These are phyloP conservation scores for Spodoptera frugiperda DNA, from an alignment of 1,140 invertebrate species.

Conservation along the genomic window DNA sequence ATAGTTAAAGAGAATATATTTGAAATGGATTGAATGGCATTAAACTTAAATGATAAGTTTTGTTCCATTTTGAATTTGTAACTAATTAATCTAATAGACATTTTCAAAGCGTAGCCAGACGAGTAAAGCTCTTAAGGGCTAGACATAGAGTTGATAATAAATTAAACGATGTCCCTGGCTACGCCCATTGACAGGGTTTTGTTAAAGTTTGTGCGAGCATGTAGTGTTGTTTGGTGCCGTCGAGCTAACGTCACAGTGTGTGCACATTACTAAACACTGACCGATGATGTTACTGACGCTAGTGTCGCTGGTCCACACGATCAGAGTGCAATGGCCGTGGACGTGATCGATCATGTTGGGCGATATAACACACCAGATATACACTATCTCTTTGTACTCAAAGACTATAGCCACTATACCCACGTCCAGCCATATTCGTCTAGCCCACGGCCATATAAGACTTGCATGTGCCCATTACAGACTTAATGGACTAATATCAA, in stretches of 20 bases:
- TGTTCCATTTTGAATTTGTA: constrained; percentile 33
- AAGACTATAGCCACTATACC: no score
- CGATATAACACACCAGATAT: neutral
- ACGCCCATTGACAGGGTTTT: constrained; percentile 14
- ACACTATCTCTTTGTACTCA: neutral
- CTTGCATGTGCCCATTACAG: constrained; percentile 42
- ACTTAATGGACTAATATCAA: constrained; percentile 58
- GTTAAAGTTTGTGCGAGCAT: constrained; percentile 32
- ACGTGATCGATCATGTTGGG: constrained; percentile 8
- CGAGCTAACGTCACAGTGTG: constrained; percentile 39
- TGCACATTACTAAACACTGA: constrained; percentile 34
- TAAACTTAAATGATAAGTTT: constrained; percentile 16
- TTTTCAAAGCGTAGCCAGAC: constrained; percentile 36
- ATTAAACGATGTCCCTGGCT: constrained; percentile 6
- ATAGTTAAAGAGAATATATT: neutral
- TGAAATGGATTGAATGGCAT: constrained; percentile 27
- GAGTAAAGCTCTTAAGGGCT: neutral
- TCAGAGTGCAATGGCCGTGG: constrained; percentile 13
- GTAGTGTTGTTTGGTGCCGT: constrained; percentile 20
- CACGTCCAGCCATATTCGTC: neutral
- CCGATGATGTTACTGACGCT: constrained; percentile 25
- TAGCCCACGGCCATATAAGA: constrained; percentile 14
- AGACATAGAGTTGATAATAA: constrained; percentile 8
- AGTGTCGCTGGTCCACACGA: constrained; percentile 3
- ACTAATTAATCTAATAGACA: constrained; percentile 33